phyloP scores from a whole-genome alignment of 2,113 vertebrate species.

The Cyanoliseus patagonus region DNA sequence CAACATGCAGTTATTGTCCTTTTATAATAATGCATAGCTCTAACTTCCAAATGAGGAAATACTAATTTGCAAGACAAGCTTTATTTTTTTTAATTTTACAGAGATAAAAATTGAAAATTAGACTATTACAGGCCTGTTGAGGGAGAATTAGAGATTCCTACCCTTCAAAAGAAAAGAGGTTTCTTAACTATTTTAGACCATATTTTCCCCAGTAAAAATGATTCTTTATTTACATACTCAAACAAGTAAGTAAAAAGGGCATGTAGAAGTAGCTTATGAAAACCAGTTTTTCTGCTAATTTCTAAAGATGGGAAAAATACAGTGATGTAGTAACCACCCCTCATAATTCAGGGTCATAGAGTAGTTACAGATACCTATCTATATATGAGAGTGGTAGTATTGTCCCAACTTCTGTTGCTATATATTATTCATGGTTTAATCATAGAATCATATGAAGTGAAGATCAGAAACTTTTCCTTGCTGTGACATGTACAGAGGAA shows the following conservation, averaged over 20 bases:
- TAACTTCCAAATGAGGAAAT: neutral
- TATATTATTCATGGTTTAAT: neutral
- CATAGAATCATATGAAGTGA: neutral
- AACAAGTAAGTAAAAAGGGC: neutral
- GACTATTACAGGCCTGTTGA: rapidly evolving
- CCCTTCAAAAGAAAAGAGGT: neutral
- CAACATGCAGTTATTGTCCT: neutral
- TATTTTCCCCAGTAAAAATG: neutral
- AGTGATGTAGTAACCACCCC: neutral
- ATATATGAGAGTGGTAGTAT: neutral
- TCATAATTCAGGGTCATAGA: neutral
- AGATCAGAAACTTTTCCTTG: neutral
- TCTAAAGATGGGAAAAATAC: neutral
- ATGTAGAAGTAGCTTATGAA: neutral
- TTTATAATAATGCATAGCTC: neutral
- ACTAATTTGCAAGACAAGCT: neutral
- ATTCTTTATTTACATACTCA: neutral
- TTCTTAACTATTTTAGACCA: neutral
- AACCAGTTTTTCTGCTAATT: neutral
- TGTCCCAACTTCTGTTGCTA: neutral
- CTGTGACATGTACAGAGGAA: neutral
- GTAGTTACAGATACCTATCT: neutral
- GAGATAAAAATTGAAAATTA: neutral
- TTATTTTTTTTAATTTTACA: neutral
- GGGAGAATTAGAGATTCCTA: neutral